A percentile compares a stretch with the other conserved stretches of the same genome.
phyloP scores from a whole-genome alignment of 2,888 invertebrate species.

The Drosophila macrothrix region DNA sequence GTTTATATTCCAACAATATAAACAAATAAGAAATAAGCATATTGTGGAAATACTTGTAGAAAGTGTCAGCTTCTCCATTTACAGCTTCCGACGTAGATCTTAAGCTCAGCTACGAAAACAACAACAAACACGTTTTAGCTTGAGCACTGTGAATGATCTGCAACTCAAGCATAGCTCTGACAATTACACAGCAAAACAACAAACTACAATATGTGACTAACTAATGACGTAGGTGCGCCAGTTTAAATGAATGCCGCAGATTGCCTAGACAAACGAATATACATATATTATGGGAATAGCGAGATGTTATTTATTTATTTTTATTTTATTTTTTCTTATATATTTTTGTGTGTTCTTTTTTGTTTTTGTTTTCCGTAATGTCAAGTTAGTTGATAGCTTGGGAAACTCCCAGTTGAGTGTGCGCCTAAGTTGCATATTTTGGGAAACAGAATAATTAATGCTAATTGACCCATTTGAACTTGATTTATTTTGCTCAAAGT shows the following conservation, averaged over 20 bases:
- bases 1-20: conserved; percentile 4
- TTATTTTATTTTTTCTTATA: conserved; percentile 32
- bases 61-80: background rate
- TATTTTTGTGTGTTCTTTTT: conserved; percentile 5
- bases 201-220: conserved; percentile 8
- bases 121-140: conserved; percentile 6
- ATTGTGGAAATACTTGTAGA: background rate
- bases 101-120: background rate
- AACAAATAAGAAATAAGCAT: background rate
- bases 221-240: conserved; percentile 49
- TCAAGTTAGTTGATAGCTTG: conserved; percentile 1
- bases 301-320: conserved; percentile 1
- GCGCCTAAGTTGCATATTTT: background rate
- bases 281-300: conserved; percentile 15
- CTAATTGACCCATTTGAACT: background rate
- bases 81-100: conserved; percentile 12
- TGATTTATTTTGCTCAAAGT: background rate
- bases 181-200: conserved; percentile 22
- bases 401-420: conserved; percentile 47
- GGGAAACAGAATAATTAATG: background rate
- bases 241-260: conserved; percentile 6
- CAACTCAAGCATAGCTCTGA: conserved; percentile 18
- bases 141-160: conserved; percentile 27
- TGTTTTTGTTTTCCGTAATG: conserved; percentile 24
- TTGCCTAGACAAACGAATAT: background rate